Evolutionary conservation across 1,140 invertebrate species (phyloP), one percentile per base, ranked within the genome.

Genomic region (Drosophila cardini): DNA sequence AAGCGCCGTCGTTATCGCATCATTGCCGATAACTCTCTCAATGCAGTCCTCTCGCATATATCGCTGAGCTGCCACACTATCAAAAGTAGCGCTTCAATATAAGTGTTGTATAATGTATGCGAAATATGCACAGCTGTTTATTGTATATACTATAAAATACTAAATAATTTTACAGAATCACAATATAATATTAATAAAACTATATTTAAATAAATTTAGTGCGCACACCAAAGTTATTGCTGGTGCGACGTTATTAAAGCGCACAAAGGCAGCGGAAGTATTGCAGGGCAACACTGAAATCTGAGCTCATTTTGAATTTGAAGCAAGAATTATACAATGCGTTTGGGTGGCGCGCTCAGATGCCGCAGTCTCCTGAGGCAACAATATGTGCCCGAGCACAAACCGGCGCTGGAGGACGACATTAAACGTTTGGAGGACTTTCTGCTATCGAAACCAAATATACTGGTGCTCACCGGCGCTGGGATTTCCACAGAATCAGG

Each of bases 401-500:
- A 94, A 60, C 94, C 95, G n/a, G 94, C 93, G 0, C 91, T 93
- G 40, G 82, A 93, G 38, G 90, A 94, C 61, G 95, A 97, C 68
- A 91, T 97, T 38, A 78, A 94, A 46, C 92, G 90, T 48, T 86
- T 98, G 1, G 93, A 94, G 82, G 92, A 95, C 16, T 97, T 97
- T 90, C 80, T 98, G 4, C 70, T 91, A 9, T 92, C 92, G 9
- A 92, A 94, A 70, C 91, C 94, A 10, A 95, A 94, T 87, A 92
- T 96, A 18, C 92, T 97, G 48, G 93, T 98, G 45, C 78, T 99
- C 50, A 98, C 97, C 45, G 98, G 98, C 36, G 98, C 98, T 75
- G 98, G 98, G 57, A 95, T 99, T 81, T 99, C 98, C 21, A 99
- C 98, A 11, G 98, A 99, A 95, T 96, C 95, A 90, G 94, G 94